Conservation (phyloP, 2,888 invertebrate genomes). For the Cremastinae sp. region DNA sequence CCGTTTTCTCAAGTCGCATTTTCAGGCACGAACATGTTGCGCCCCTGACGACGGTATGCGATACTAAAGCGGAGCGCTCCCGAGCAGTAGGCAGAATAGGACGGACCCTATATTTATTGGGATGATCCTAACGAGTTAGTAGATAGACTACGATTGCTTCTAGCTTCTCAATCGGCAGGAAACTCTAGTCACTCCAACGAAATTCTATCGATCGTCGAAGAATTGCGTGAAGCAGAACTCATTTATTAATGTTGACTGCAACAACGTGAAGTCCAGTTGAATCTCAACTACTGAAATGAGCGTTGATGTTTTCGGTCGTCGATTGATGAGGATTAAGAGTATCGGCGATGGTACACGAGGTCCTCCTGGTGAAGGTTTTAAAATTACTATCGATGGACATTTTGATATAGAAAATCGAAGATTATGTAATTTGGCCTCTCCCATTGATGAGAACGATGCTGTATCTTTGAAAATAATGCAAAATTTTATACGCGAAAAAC, state of each 20-base stretch:
- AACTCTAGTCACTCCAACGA: slow-evolving; percentile 55
- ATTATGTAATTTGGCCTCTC: slow-evolving; percentile 46
- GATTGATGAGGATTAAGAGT: slow-evolving; percentile 17
- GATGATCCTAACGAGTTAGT: slow-evolving; percentile 56
- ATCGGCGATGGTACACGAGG: slow-evolving; percentile 26
- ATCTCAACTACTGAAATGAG: slow-evolving; percentile 29
- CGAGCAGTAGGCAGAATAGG: too few species aligned
- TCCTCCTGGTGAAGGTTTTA: slow-evolving; percentile 42
- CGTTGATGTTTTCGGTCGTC: slow-evolving; percentile 45
- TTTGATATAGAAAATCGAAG: slow-evolving; percentile 48
- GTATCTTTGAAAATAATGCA: slow-evolving; percentile 24
- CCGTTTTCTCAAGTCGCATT: too few species aligned
- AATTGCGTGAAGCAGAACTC: slow-evolving; percentile 41
- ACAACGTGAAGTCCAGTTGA: too few species aligned
- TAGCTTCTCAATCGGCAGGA: slow-evolving; percentile 42
- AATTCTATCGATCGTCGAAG: slow-evolving; percentile 59
- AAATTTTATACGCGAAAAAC: slow-evolving; percentile 16
- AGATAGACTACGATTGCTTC: slow-evolving; percentile 41
- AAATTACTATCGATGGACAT: slow-evolving; percentile 37
- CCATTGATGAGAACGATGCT: slow-evolving; percentile 23
- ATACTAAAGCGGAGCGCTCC: too few species aligned
- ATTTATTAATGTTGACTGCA: neutral
- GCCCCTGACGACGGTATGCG: too few species aligned
- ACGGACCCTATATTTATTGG: too few species aligned
- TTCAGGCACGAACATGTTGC: too few species aligned